Percentiles rank a stretch among this genome's conserved stretches.
Conservation (phyloP, 2,797 vertebrate genomes). For the Apodemus agrarius region DNA sequence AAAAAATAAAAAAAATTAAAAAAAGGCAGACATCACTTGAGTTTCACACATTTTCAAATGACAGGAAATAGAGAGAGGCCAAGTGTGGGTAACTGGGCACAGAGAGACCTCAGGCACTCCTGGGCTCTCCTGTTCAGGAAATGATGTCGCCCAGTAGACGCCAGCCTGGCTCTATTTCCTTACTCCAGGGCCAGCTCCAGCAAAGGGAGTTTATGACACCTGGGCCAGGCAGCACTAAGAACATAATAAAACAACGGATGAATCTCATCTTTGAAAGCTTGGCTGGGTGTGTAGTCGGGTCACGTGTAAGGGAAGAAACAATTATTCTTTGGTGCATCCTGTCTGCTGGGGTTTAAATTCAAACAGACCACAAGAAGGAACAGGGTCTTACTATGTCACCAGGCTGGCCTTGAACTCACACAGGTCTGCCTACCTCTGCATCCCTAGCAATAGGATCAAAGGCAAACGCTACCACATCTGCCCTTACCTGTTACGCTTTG, state of each 20-base stretch:
- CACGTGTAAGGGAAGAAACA: not conserved
- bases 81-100: not conserved
- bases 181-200: slow-evolving; percentile 2
- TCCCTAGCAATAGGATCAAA: not conserved
- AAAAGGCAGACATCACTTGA: slow-evolving; percentile 4
- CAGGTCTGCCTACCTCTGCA: not conserved
- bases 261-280: not conserved
- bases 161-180: not conserved
- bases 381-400: not conserved
- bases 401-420: not conserved
- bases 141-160: not conserved
- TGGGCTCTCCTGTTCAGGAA: not conserved
- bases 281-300: not conserved
- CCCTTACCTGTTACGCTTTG: not conserved
- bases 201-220: not conserved
- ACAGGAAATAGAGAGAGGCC: slow-evolving; percentile 25
- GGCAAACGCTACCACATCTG: not conserved
- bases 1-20: slow-evolving; percentile 5
- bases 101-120: not conserved
- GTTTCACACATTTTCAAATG: slow-evolving; percentile 54
- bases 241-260: not conserved
- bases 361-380: not conserved
- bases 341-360: not conserved
- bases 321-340: not conserved
- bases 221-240: not conserved